These are phyloP conservation scores for Perca fluviatilis DNA, from an alignment of 2,113 vertebrate genomes.

Conservation along the genomic window DNA sequence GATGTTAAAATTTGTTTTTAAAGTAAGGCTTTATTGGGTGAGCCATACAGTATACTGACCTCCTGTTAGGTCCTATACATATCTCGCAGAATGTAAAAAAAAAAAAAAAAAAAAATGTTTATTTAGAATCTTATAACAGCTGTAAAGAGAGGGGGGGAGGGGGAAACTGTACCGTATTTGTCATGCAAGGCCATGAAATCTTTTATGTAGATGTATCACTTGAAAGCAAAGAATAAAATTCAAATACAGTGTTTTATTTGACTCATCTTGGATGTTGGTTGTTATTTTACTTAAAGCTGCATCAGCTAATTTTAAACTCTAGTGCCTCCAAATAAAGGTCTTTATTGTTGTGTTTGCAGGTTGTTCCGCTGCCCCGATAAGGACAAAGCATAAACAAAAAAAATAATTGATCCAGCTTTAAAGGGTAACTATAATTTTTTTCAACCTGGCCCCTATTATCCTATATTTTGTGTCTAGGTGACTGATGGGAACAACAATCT, in stretches of 20 bases:
- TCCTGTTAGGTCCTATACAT: conserved; percentile 66
- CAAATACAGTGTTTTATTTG: conserved; percentile 62
- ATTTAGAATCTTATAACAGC: conserved; percentile 59
- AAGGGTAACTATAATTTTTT: no score
- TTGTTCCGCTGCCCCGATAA: neutral
- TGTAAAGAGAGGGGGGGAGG: conserved; percentile 55
- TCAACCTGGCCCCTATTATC: no score
- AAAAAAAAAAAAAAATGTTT: conserved; percentile 14
- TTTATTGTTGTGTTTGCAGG: neutral
- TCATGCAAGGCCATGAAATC: conserved; percentile 80
- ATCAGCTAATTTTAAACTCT: neutral
- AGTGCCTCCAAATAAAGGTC: neutral
- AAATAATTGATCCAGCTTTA: neutral
- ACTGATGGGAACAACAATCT: no score
- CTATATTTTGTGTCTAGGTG: no score
- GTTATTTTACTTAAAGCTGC: neutral
- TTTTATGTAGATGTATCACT: conserved; percentile 83
- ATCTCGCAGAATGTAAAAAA: conserved; percentile 74
- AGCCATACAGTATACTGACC: conserved; percentile 56
- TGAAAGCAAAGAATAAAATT: conserved; percentile 76
- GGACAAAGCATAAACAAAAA: neutral
- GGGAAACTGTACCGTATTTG: conserved; percentile 62
- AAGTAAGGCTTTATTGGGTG: conserved; percentile 47
- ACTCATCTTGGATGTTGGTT: conserved; percentile 2
- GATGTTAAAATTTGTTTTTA: conserved; percentile 41